Evolutionary conservation across 2,797 vertebrate genomes (phyloP), one percentile per base, ranked within the genome.

Genomic region (Lindbergichthys nudifrons): DNA sequence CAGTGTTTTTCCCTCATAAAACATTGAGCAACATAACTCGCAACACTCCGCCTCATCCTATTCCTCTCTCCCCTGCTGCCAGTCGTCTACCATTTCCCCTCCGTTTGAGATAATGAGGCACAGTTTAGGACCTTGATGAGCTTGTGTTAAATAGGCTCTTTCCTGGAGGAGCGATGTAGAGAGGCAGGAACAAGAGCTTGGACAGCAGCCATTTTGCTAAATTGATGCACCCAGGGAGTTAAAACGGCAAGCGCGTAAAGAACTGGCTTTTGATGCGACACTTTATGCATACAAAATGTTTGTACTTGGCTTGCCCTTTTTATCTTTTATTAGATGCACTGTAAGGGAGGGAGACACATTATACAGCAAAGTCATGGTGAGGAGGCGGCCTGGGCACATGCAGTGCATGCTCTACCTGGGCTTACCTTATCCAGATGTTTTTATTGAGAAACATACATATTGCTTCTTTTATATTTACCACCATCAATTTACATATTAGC

Each of bases 201-300:
- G 82, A 67, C 47, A 0, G 72, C 62, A 52, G 87, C 81, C 78
- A 81, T 68, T 69, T 73, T 81, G 18, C 71, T 41, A 54, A 77
- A 80, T 52, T 60, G 54, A 65, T 69, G 70, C 47, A 56, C 41
- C 46, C 60, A 4, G n/a, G n/a, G 52, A 70, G 64, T 51, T 73
- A 6, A 57, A 65, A 15, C 54, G 32, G 56, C 42, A 50, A 23
- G 51, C 19, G 3, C 23, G 23, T 58, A 67, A 67, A 47, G 53
- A 61, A 19, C 26, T 13, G 21, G 14, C 64, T 65, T 39, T 30
- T 64, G 41, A 69, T 46, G 14, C 5, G 41, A 68, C 32, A 26
- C 23, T 11, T 58, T 23, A 4, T 36, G 23, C 21, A 16, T 6
- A 3, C 2, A 14, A 46, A 9, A 46, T 4, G 0, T 42, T 15